Conservation (phyloP, 2,113 vertebrate species). For the Oxygymnocypris stewartii region DNA sequence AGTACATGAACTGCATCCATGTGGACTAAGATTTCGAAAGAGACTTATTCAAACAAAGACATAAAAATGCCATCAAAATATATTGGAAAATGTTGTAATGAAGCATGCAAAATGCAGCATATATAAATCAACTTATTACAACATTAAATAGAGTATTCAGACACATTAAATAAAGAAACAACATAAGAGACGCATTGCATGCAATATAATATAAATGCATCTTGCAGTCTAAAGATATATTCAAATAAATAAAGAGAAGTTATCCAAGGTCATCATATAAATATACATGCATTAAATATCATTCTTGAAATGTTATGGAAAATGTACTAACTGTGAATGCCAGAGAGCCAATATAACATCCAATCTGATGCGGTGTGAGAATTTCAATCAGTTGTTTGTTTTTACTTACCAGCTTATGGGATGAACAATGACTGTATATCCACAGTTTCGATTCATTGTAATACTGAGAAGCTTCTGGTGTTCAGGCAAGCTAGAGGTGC, state of each 20-base stretch:
- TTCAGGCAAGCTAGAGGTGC: slow-evolving; percentile 49
- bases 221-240: background rate
- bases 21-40: background rate
- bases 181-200: background rate
- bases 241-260: background rate
- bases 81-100: background rate
- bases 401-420: slow-evolving; percentile 51
- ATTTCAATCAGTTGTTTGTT: slow-evolving; percentile 21
- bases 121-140: background rate
- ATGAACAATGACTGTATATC: slow-evolving; percentile 41
- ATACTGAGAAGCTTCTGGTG: slow-evolving; percentile 29
- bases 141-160: background rate
- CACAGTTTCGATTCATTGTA: slow-evolving; percentile 17
- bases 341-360: background rate
- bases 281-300: background rate
- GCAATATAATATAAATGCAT: background rate
- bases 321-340: background rate
- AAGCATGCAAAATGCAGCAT: background rate
- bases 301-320: background rate
- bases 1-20: background rate
- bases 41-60: background rate
- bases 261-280: background rate
- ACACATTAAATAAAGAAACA: background rate
- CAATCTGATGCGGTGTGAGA: background rate
- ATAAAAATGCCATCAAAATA: background rate